Percentiles rank a stretch among this genome's conserved stretches.
Evolutionary conservation across 2,888 invertebrate species (phyloP).

Genomic region (Eilema caniola): DNA sequence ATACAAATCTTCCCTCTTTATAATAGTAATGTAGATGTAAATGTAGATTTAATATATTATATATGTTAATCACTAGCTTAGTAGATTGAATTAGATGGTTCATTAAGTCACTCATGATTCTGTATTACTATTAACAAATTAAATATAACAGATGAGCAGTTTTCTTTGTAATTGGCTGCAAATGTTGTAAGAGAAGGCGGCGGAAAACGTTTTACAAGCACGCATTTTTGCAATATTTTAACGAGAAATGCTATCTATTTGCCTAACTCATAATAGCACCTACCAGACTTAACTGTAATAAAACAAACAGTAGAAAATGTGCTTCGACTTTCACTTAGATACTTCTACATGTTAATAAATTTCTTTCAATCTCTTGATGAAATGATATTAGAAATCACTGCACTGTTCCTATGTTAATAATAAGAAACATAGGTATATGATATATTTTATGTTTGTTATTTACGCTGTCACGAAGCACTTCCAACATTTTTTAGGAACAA

Average conservation of each 20-base stretch:
- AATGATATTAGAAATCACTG: neutral
- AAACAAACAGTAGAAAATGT: neutral
- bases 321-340: slow-evolving; percentile 1
- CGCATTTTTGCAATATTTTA: slow-evolving; percentile 1
- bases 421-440: too few species aligned
- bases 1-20: too few species aligned
- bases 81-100: too few species aligned
- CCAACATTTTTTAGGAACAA: too few species aligned
- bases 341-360: too few species aligned
- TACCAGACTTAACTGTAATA: neutral
- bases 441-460: too few species aligned
- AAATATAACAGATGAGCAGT: slow-evolving; percentile 4
- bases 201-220: slow-evolving; percentile 16
- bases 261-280: neutral
- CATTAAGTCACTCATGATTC: neutral
- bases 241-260: neutral
- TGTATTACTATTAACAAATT: neutral
- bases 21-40: too few species aligned
- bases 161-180: slow-evolving; percentile 38
- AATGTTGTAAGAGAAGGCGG: slow-evolving; percentile 31
- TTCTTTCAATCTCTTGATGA: neutral
- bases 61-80: too few species aligned
- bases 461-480: too few species aligned
- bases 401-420: too few species aligned
- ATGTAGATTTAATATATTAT: too few species aligned